phyloP scores from a whole-genome alignment of 2,797 vertebrate species.

The Sandelia bainsii region DNA sequence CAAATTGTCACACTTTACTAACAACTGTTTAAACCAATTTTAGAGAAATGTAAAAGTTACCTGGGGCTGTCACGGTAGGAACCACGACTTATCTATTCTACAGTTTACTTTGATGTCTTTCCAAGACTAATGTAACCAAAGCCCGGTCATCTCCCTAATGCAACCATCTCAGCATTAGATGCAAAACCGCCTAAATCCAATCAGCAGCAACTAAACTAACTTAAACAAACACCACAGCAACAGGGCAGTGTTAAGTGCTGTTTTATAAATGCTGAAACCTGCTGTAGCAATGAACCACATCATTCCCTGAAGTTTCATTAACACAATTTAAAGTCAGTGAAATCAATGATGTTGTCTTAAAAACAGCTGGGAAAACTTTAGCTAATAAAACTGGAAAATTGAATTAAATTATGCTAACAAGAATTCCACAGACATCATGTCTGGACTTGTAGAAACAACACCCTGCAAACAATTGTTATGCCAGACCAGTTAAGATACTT shows the following conservation, averaged over 20 bases:
- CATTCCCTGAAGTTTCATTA: not conserved
- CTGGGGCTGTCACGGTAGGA: no score
- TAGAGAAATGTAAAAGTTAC: no score
- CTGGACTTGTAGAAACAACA: slow-evolving; percentile 13
- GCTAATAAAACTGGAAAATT: not conserved
- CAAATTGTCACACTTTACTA: not conserved
- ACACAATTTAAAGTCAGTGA: not conserved
- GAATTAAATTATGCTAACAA: not conserved
- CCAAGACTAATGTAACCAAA: no score
- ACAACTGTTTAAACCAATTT: not conserved
- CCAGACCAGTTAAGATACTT: slow-evolving; percentile 38
- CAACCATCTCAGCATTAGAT: not conserved
- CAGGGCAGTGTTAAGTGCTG: no score
- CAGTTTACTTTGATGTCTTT: no score
- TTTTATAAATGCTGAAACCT: no score
- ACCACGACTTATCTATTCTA: no score
- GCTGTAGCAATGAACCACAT: not conserved
- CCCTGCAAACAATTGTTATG: slow-evolving; percentile 34
- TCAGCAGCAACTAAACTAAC: no score
- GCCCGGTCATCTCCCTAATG: no score
- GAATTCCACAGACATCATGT: slow-evolving; percentile 20
- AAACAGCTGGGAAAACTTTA: not conserved
- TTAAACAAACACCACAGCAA: no score
- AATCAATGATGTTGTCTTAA: not conserved
- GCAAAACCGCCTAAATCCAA: no score